phyloP scores from a whole-genome alignment of 2,888 invertebrate species.

The Malthinus seriepunctatus region DNA sequence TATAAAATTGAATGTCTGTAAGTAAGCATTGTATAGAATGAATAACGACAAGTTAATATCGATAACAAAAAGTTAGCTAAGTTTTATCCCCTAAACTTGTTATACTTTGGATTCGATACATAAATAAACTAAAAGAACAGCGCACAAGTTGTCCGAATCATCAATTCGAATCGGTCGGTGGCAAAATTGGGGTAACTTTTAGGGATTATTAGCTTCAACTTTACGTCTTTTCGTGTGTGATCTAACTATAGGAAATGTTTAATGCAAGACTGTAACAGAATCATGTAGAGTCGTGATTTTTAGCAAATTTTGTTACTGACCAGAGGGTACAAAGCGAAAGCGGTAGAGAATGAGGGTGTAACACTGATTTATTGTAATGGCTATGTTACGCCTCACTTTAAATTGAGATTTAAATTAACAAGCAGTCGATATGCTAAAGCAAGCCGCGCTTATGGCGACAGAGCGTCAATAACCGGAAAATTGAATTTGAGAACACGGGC shows the following conservation, averaged over 20 bases:
- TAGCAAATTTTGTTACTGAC: conserved; percentile 18
- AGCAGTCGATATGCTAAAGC: conserved; percentile 45
- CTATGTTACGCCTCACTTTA: conserved; percentile 53
- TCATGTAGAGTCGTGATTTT: conserved; percentile 15
- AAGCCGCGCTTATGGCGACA: conserved; percentile 45
- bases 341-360: conserved; percentile 43
- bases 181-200: conserved; percentile 31
- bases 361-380: conserved; percentile 55
- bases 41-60: conserved; percentile 1
- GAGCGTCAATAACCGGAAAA: conserved; percentile 56
- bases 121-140: conserved; percentile 38
- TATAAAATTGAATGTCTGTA: too few species aligned
- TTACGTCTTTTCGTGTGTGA: conserved; percentile 15
- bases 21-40: too few species aligned
- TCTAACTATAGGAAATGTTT: conserved; percentile 7
- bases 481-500: conserved; percentile 50
- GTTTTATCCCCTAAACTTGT: conserved; percentile 29
- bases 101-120: conserved; percentile 30
- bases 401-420: conserved; percentile 57
- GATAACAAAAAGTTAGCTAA: conserved; percentile 1
- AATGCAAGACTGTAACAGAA: conserved; percentile 18
- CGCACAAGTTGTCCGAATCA: conserved; percentile 42
- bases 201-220: conserved; percentile 8
- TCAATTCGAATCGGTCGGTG: conserved; percentile 45
- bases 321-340: conserved; percentile 31